Evolutionary conservation across 2,797 vertebrate species (phyloP), one percentile per base, ranked within the genome.

Genomic region (Smutsia temminckii): DNA sequence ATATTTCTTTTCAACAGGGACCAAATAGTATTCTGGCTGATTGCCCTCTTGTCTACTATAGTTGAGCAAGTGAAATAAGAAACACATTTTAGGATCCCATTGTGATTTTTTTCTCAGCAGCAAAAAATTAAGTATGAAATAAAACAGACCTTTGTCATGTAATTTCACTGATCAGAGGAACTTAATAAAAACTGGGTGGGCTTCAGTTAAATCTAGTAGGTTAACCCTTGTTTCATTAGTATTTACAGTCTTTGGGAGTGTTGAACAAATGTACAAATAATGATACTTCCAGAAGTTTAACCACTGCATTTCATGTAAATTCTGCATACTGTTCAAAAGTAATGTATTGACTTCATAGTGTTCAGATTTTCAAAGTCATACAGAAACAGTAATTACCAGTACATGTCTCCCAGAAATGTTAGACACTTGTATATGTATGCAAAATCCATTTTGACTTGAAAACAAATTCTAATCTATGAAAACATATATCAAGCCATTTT

Each of bases 311-410:
- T 93, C 80, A 37, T 85, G 64, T 55, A 80, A 64, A 95, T 46
- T 96, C 53, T 77, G 77, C 86, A 94, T 32, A 92, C 32, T 78
- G 37, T 93, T 96, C 20, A 25, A 79, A 40, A 86, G 96, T 96
- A 71, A 92, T 49, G 29, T 71, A 86, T 77, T 46, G 90, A 81
- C 2, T 85, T 88, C 49, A 84, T 59, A 90, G 57, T 85, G 78
- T 94, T 94, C 49, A 93, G 32, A 64, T 96, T 97, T 97, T 74
- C 96, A 98, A 98, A 98, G 91, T 88, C 96, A 97, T 94, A 46
- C 64, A 51, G 86, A 89, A 93, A 94, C 68, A n/a, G 53, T 87
- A 79, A 95, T 89, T 85, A 84, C 46, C 55, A 92, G 79, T n/a
- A 71, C 8, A 74, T 69, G 64, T 72, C 75, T 94, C 94, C 40